Evolutionary conservation across 1,140 invertebrate genomes (phyloP).

Genomic region (Cardiocondyla obscurior): DNA sequence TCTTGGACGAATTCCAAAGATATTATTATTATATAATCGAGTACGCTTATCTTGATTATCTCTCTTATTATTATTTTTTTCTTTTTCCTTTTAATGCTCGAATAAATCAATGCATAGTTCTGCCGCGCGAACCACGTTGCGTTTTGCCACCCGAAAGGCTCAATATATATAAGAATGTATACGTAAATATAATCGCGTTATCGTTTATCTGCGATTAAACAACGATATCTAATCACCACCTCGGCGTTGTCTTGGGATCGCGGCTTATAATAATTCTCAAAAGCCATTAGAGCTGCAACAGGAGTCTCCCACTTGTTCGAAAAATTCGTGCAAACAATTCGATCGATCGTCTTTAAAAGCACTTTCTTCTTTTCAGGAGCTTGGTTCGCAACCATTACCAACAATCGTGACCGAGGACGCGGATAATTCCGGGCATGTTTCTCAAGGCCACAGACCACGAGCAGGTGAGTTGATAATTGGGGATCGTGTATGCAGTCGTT

Average conservation of each 20-base stretch:
- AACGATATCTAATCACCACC: slow-evolving; percentile 59
- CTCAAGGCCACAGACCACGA: slow-evolving; percentile 77
- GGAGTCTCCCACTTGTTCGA: neutral
- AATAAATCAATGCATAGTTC: slow-evolving; percentile 29
- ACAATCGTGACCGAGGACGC: slow-evolving; percentile 83
- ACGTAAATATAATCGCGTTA: slow-evolving; percentile 48
- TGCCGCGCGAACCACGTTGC: neutral
- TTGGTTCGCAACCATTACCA: slow-evolving; percentile 87
- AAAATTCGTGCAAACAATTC: neutral
- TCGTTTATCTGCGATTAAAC: slow-evolving; percentile 56
- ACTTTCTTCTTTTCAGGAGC: slow-evolving; percentile 83
- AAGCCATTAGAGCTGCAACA: no score
- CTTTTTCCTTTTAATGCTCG: neutral
- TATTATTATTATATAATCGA: slow-evolving; percentile 26
- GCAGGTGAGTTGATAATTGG: slow-evolving; percentile 74
- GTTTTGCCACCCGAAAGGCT: neutral
- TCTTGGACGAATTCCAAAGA: slow-evolving; percentile 8
- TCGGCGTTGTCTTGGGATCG: neutral
- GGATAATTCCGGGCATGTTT: slow-evolving; percentile 74
- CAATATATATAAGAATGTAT: slow-evolving; percentile 9
- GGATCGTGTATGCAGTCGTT: neutral
- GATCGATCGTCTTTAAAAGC: slow-evolving; percentile 2
- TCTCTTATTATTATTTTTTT: no score
- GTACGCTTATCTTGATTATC: neutral
- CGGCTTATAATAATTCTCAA: slow-evolving; percentile 9